A percentile compares a stretch with the other conserved stretches of the same genome.
Evolutionary conservation across 92 coral and sea anemone species (phyloP).

Genomic region (Palythoa heliodiscus): DNA sequence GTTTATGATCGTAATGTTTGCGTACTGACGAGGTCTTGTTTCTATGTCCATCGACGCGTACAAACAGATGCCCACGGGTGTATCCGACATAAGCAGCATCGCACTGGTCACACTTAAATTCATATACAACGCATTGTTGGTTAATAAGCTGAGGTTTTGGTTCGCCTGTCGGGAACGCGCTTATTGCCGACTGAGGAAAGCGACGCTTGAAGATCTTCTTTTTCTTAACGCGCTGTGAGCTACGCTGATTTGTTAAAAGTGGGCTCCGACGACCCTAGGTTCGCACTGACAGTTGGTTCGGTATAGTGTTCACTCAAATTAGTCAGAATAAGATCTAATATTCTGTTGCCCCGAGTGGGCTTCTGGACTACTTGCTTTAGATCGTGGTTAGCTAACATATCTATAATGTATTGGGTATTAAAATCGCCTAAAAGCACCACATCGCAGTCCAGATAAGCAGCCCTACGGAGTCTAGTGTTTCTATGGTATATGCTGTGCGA

Average conservation of each 20-base stretch:
- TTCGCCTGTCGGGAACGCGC: too few relatives aligned
- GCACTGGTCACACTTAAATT: too few relatives aligned
- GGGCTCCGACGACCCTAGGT: slow-evolving; percentile 1
- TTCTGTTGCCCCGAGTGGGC: slow-evolving; percentile 14
- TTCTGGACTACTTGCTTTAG: neutral
- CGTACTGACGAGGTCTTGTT: too few relatives aligned
- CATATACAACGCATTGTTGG: too few relatives aligned
- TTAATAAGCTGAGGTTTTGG: too few relatives aligned
- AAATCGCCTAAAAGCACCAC: slow-evolving; percentile 57
- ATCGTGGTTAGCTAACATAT: slow-evolving; percentile 16
- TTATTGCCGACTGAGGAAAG: slow-evolving; percentile 41
- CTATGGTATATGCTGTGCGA: slow-evolving; percentile 37
- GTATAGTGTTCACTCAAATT: neutral
- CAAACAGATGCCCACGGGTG: too few relatives aligned
- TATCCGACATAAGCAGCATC: too few relatives aligned
- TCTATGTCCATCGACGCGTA: too few relatives aligned
- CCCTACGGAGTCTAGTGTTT: slow-evolving; percentile 33
- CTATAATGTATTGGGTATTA: slow-evolving; percentile 37
- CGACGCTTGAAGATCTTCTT: slow-evolving; percentile 12
- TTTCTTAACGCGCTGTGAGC: slow-evolving; percentile 36
- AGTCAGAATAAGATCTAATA: neutral
- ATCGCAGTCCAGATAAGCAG: slow-evolving; percentile 47
- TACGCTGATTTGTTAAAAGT: slow-evolving; percentile 28
- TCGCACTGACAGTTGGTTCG: neutral
- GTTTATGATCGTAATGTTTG: too few relatives aligned